Conservation (phyloP, 2,797 vertebrate genomes). For the Oophaga sylvatica region DNA sequence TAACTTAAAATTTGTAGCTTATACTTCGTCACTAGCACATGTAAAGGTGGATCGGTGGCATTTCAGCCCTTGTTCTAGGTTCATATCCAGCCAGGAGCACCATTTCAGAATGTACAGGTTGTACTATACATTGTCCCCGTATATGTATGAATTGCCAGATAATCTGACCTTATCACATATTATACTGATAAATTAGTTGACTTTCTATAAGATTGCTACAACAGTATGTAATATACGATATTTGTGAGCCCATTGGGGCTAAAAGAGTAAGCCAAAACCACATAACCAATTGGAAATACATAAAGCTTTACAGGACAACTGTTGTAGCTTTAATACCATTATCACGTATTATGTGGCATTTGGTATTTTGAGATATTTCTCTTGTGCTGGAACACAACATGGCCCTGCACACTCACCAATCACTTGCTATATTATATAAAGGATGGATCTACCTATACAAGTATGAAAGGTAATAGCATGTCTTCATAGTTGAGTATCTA, state of each 20-base stretch:
- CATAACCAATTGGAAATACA: not conserved
- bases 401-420: not conserved
- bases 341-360: not conserved
- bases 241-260: not conserved
- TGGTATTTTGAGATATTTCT: no score
- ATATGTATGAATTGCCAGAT: no score
- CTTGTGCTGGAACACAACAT: not conserved
- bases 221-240: not conserved
- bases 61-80: no score
- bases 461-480: not conserved
- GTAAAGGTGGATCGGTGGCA: no score
- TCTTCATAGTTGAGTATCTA: not conserved
- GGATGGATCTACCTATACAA: not conserved
- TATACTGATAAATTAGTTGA: not conserved
- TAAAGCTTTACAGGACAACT: not conserved
- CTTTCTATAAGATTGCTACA: not conserved
- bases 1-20: no score
- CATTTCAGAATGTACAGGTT: no score
- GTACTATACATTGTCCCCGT: no score
- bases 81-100: no score
- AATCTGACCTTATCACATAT: no score
- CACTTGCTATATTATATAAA: not conserved
- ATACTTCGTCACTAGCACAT: no score
- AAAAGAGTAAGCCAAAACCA: not conserved
- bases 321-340: not conserved